A percentile compares a stretch with the other conserved stretches of the same genome.
phyloP scores from a whole-genome alignment of 92 coral and sea anemone genomes.

The Porites lobata region DNA sequence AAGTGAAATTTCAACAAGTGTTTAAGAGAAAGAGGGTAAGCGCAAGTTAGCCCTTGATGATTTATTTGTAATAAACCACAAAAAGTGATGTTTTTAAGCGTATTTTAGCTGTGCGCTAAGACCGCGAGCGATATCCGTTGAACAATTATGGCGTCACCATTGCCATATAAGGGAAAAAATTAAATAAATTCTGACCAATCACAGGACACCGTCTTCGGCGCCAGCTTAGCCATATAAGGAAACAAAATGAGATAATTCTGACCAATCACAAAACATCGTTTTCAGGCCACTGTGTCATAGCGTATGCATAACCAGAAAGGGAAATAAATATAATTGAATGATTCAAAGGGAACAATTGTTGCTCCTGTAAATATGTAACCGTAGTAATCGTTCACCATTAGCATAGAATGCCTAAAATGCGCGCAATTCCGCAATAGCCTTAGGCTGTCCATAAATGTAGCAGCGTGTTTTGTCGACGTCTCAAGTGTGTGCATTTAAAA shows the following conservation, averaged over 20 bases:
- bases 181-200: background rate
- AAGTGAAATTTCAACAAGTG: background rate
- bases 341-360: no score
- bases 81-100: background rate
- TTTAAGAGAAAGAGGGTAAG: slow-evolving; percentile 2
- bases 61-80: background rate
- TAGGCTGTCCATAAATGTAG: no score
- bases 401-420: no score
- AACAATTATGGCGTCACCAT: background rate
- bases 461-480: no score
- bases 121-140: background rate
- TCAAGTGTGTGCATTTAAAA: no score
- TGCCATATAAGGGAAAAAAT: background rate
- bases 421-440: no score
- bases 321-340: no score
- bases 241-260: background rate
- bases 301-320: background rate
- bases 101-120: background rate
- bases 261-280: background rate
- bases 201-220: background rate
- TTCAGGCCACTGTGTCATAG: background rate
- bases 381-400: no score
- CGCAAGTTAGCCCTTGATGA: background rate
- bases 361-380: no score
- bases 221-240: background rate